These are phyloP conservation scores for Heliconius charithonia DNA, from an alignment of 2,888 invertebrate species.

Conservation along the genomic window DNA sequence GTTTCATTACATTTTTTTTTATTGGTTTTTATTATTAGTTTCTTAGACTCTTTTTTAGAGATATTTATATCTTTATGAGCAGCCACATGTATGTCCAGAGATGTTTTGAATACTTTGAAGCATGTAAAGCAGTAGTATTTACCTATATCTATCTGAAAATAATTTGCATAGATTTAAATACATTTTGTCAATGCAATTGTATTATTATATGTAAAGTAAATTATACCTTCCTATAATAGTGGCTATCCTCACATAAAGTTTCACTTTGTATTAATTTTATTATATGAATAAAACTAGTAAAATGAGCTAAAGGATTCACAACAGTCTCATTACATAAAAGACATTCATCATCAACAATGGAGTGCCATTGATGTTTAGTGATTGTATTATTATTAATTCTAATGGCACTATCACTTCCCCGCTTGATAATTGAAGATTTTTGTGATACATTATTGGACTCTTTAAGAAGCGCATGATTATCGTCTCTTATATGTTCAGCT, in stretches of 20 bases:
- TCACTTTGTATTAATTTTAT: conserved; percentile 57
- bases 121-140: conserved; percentile 65
- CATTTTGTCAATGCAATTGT: background rate
- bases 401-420: conserved; percentile 50
- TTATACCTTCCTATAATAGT: conserved; percentile 38
- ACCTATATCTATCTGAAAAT: conserved; percentile 58
- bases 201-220: background rate
- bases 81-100: conserved; percentile 49
- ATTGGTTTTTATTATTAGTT: background rate
- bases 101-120: conserved; percentile 50
- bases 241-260: conserved; percentile 39
- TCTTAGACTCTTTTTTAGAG: background rate
- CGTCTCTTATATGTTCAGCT: conserved; percentile 54
- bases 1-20: background rate
- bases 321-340: conserved; percentile 55
- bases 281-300: conserved; percentile 54
- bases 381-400: conserved; percentile 54
- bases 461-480: conserved; percentile 55
- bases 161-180: background rate
- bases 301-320: conserved; percentile 51
- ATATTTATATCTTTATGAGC: conserved; percentile 1
- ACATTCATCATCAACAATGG: conserved; percentile 57
- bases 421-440: conserved; percentile 44
- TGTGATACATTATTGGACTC: conserved; percentile 45
- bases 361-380: conserved; percentile 60